Evolutionary conservation across 2,113 vertebrate species (phyloP).

Genomic region (Indicator indicator): DNA sequence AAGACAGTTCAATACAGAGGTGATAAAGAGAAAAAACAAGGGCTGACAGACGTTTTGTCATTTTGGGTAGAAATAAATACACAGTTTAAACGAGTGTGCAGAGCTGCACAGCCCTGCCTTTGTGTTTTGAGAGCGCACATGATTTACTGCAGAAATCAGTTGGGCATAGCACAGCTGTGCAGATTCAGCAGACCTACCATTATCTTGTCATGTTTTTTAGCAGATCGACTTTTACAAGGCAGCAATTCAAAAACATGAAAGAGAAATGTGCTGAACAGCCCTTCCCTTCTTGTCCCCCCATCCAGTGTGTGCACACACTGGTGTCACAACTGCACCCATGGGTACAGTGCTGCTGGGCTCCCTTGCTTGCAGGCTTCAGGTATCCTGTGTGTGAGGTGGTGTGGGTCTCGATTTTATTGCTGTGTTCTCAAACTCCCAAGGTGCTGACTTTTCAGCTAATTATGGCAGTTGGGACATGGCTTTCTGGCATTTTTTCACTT

Average conservation of each 20-base stretch:
- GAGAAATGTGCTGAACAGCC: constrained; percentile 33
- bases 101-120: neutral
- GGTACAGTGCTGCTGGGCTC: neutral
- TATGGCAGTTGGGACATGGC: neutral
- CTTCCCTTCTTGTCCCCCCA: neutral
- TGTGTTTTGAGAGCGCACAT: neutral
- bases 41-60: neutral
- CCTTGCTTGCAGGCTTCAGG: neutral
- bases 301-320: neutral
- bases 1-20: neutral
- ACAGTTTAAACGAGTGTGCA: neutral
- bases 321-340: neutral
- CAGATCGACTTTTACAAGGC: constrained; percentile 47
- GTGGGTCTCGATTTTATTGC: neutral
- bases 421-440: neutral
- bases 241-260: constrained; percentile 42
- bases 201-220: constrained; percentile 51
- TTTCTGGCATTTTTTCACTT: neutral
- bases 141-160: constrained; percentile 43
- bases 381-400: rapidly evolving
- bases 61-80: constrained; percentile 20
- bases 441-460: neutral
- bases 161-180: neutral
- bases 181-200: constrained; percentile 40
- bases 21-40: neutral